phyloP scores from a whole-genome alignment of 2,797 vertebrate species.

The Capromys pilorides region DNA sequence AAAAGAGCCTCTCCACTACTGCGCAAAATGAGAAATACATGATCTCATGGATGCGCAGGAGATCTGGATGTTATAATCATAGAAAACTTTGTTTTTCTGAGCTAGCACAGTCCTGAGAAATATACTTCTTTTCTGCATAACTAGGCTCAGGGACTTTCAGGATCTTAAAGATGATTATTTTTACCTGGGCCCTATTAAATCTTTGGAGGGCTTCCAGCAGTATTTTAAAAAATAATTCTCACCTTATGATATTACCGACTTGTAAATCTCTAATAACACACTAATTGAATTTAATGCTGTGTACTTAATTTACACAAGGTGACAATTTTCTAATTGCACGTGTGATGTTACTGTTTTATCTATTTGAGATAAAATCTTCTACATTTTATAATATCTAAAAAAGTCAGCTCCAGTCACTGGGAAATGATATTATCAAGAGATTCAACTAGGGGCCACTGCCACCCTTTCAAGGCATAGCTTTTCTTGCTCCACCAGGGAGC shows the following conservation, averaged over 20 bases:
- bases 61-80: not conserved
- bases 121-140: not conserved
- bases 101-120: not conserved
- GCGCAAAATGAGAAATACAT: not conserved
- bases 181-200: conserved; percentile 16
- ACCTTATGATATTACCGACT: conserved; percentile 56
- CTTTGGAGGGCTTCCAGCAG: conserved; percentile 52
- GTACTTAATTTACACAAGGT: conserved; percentile 72
- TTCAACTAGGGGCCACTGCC: accelerated
- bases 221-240: conserved; percentile 25
- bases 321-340: conserved; percentile 67
- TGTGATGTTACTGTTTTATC: conserved; percentile 49
- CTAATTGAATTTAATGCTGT: conserved; percentile 61
- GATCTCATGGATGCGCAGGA: not conserved
- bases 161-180: conserved; percentile 23
- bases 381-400: conserved; percentile 63
- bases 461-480: not conserved
- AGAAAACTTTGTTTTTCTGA: conserved; percentile 27
- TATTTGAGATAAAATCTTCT: conserved; percentile 60
- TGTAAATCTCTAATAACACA: conserved; percentile 63
- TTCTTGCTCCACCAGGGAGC: not conserved
- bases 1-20: conserved; percentile 4
- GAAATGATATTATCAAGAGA: conserved; percentile 4
- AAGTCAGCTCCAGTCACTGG: not conserved
- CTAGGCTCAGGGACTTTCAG: not conserved